Evolutionary conservation across 2,888 invertebrate species (phyloP).

Genomic region (Vesta saturnalis): DNA sequence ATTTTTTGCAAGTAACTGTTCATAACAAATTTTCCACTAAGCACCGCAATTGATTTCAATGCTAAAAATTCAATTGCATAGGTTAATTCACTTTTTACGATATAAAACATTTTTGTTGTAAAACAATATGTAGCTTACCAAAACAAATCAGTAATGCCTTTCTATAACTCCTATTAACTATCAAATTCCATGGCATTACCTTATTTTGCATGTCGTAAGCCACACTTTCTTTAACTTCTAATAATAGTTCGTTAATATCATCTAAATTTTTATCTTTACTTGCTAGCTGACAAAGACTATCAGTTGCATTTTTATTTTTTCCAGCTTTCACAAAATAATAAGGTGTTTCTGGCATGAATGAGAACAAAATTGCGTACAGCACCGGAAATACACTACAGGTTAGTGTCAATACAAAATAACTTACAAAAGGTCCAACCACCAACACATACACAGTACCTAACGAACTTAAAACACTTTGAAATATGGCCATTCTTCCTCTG

Average conservation of each 20-base stretch:
- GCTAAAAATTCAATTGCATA: background rate
- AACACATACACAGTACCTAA: slow-evolving; percentile 59
- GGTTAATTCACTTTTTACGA: background rate
- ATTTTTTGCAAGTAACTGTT: slow-evolving; percentile 63
- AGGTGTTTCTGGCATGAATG: slow-evolving; percentile 63
- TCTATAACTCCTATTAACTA: slow-evolving; percentile 16
- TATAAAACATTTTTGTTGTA: background rate
- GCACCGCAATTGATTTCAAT: background rate
- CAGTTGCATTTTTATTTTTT: slow-evolving; percentile 52
- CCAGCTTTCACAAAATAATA: slow-evolving; percentile 61
- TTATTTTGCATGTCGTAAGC: slow-evolving; percentile 31
- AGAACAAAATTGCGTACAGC: slow-evolving; percentile 56
- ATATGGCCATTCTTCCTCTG: slow-evolving; percentile 58
- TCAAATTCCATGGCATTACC: background rate
- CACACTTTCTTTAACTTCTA: slow-evolving; percentile 56
- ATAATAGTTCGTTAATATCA: slow-evolving; percentile 56
- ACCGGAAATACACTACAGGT: slow-evolving; percentile 54
- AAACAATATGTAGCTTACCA: background rate
- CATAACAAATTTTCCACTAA: background rate
- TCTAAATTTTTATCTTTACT: slow-evolving; percentile 57
- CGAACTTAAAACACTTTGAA: slow-evolving; percentile 57
- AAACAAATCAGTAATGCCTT: background rate
- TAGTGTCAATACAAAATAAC: slow-evolving; percentile 56
- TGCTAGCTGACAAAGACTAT: slow-evolving; percentile 49
- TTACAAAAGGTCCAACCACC: slow-evolving; percentile 57